A percentile compares a stretch with the other conserved stretches of the same genome.
Conservation (phyloP, 2,888 invertebrate species). For the Isotomurus palustris region DNA sequence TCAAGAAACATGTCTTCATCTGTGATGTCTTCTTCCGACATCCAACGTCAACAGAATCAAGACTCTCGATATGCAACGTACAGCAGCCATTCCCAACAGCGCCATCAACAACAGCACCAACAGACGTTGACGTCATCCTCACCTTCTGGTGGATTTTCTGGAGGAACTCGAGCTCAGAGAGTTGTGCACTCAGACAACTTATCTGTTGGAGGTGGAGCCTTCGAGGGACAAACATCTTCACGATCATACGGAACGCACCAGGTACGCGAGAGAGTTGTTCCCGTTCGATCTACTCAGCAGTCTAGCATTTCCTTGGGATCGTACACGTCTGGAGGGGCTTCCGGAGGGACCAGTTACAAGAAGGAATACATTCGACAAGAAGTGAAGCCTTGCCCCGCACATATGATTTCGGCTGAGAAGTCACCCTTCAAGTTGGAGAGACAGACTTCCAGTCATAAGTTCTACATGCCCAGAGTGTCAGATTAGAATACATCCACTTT, state of each 20-base stretch:
- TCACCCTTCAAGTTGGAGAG: conserved; percentile 78
- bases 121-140: conserved; percentile 46
- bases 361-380: conserved; percentile 68
- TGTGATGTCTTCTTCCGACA: conserved; percentile 5
- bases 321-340: conserved; percentile 50
- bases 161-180: conserved; percentile 56
- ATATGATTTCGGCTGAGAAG: conserved; percentile 64
- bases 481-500: conserved; percentile 30
- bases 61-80: no score
- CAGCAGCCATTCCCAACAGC: conserved; percentile 16
- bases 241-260: conserved; percentile 48
- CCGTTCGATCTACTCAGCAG: conserved; percentile 60
- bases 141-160: conserved; percentile 15
- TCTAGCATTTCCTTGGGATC: conserved; percentile 75
- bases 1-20: not conserved
- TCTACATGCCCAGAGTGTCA: conserved; percentile 65
- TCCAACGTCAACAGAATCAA: conserved; percentile 14
- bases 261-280: conserved; percentile 40
- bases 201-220: conserved; percentile 58
- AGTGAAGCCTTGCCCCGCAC: conserved; percentile 72
- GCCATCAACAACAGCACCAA: conserved; percentile 43
- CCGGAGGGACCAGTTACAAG: conserved; percentile 62
- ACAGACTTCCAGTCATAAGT: conserved; percentile 75
- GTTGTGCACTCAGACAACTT: conserved; percentile 63
- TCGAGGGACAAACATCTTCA: conserved; percentile 68